These are phyloP conservation scores for Merodon equestris DNA, from an alignment of 2,888 invertebrate species.

Conservation along the genomic window DNA sequence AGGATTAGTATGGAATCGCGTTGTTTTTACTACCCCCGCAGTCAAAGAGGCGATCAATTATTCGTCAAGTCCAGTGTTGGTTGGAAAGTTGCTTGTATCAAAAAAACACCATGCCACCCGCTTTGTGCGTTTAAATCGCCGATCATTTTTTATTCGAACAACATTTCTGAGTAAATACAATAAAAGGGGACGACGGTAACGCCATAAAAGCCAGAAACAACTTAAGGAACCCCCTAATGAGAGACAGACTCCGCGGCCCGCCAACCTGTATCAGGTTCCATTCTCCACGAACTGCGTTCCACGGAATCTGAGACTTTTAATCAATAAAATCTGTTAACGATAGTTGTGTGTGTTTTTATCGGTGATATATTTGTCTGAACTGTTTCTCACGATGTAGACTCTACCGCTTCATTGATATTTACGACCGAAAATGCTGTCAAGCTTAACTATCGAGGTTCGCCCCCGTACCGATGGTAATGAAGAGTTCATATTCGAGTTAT, in stretches of 20 bases:
- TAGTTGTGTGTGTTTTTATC: conserved; percentile 34
- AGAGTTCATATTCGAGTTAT: too few species aligned
- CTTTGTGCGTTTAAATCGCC: conserved; percentile 23
- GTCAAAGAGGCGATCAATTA: conserved; percentile 45
- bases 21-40: too few species aligned
- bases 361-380: conserved; percentile 38
- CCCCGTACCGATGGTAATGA: not conserved
- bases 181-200: conserved; percentile 13
- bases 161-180: conserved; percentile 20
- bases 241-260: conserved; percentile 11
- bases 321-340: conserved; percentile 26
- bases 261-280: conserved; percentile 36
- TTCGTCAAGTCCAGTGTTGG: conserved; percentile 12
- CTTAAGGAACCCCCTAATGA: conserved; percentile 32
- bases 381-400: conserved; percentile 9
- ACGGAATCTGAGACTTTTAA: conserved; percentile 6
- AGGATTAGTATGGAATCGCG: too few species aligned
- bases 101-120: conserved; percentile 33
- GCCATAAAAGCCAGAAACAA: conserved; percentile 12
- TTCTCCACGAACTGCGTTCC: not conserved
- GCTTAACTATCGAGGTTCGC: not conserved
- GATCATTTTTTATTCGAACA: conserved; percentile 57
- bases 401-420: conserved; percentile 29
- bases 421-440: conserved; percentile 35
- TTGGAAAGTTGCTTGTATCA: conserved; percentile 2